These are phyloP conservation scores for Zosterops japonicus DNA, from an alignment of 2,113 vertebrate genomes.

Conservation along the genomic window DNA sequence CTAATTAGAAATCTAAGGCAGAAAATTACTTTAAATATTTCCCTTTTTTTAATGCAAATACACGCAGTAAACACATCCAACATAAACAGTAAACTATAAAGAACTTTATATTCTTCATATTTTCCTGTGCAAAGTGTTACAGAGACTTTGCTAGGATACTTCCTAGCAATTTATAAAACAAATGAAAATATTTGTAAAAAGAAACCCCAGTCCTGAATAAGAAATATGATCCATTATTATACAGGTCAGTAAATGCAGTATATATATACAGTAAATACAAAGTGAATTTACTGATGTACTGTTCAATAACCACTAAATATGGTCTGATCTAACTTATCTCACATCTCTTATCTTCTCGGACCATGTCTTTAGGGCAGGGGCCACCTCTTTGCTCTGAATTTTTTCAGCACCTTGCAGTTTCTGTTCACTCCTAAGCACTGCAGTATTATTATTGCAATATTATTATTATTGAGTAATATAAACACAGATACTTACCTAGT, in stretches of 20 bases:
- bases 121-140: not conserved
- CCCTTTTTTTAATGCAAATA: not conserved
- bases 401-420: not conserved
- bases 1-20: not conserved
- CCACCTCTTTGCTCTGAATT: not conserved
- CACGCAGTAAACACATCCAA: not conserved
- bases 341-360: not conserved
- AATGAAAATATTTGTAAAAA: not conserved
- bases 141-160: not conserved
- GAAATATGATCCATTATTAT: not conserved
- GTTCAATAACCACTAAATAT: not conserved
- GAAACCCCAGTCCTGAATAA: not conserved
- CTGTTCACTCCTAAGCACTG: not conserved
- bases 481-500: not conserved
- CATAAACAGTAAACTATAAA: not conserved
- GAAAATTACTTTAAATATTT: not conserved
- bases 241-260: not conserved
- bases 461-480: too few species aligned
- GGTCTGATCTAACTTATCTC: not conserved
- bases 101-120: not conserved
- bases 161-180: not conserved
- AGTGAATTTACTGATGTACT: not conserved
- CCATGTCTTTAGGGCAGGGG: not conserved
- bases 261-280: not conserved
- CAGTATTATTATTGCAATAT: too few species aligned